Base-by-base conservation (phyloP, 2,113 vertebrate species). In the Chionomys nivalis region DNA sequence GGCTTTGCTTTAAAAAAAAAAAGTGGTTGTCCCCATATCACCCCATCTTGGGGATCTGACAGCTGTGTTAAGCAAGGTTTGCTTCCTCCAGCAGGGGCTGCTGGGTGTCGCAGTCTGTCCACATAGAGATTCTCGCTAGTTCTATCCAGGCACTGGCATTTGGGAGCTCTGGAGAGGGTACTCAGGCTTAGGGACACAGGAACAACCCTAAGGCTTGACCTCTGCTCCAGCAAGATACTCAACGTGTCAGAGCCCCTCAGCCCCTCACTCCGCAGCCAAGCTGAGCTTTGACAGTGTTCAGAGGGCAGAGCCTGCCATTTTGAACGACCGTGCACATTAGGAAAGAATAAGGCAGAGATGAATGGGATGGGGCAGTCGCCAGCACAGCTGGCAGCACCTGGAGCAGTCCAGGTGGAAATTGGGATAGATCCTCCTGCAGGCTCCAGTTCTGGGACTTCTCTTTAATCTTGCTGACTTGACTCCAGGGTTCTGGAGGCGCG, bases 311-410 rank as follows among this genome's bases (percentile, higher is more conserved):
- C 0, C 1, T 55, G 26, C 33, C 26, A 0, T 14, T 75, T 44
- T 9, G 12, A 44, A 58, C 12, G 49, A 31, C 26, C 52, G 0
- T 0, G 5, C 4, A 11, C 23, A 2, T 8, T 28, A 0, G 5
- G 36, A 61, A 42, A 66, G 11, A 65, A 16, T 8, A 14, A 65
- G 81, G 33, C 21, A 3, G 49, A 89, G 36, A 33, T 23, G 2
- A 36, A 78, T 52, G 63, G 44, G 16, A 79, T 44, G 24, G 47
- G 11, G 21, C 8, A 7, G 2, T 7, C 2, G 0, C 24, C 0
- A 42, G 17, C 16, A 23, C 6, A 83, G 8, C 26, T 6, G 12
- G 36, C 24, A 1, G 49, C 28, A 47, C 24, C 24, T 1, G 3
- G 5, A 0, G 77, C 11, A 8, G 11, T 10, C 1, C 36, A 13